Percentiles rank a stretch among this genome's conserved stretches.
phyloP scores from a whole-genome alignment of 2,113 vertebrate species.

The Sarotherodon lohbergeri region DNA sequence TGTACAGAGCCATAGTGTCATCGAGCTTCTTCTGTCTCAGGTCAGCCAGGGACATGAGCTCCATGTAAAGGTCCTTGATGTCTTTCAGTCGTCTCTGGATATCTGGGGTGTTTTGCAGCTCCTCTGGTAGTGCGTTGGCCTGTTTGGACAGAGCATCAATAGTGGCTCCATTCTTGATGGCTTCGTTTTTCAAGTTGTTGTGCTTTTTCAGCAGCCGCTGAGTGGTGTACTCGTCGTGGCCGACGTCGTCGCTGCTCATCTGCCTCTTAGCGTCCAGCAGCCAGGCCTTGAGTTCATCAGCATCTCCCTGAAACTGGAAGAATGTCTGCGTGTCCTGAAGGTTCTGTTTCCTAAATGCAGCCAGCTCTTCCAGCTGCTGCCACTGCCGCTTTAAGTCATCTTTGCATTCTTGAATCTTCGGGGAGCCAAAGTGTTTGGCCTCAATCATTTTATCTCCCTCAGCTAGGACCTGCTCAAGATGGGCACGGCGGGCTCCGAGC shows the following conservation, averaged over 20 bases:
- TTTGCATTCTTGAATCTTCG: conserved; percentile 73
- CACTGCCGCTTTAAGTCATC: conserved; percentile 77
- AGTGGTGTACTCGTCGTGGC: conserved; percentile 88
- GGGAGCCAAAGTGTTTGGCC: conserved; percentile 74
- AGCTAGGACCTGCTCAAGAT: conserved; percentile 73
- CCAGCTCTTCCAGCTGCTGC: conserved; percentile 89
- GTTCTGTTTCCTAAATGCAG: conserved; percentile 83
- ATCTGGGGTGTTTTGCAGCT: conserved; percentile 82
- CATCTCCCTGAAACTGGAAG: conserved; percentile 94
- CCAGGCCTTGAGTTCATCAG: conserved; percentile 85
- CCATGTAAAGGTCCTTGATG: conserved; percentile 79
- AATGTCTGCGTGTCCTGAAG: conserved; percentile 83
- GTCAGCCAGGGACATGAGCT: conserved; percentile 81
- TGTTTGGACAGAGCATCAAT: conserved; percentile 79
- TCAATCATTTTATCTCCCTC: conserved; percentile 78
- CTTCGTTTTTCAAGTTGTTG: conserved; percentile 78
- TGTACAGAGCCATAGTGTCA: conserved; percentile 87
- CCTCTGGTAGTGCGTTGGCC: conserved; percentile 80
- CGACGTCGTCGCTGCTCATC: conserved; percentile 79
- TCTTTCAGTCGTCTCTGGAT: conserved; percentile 78
- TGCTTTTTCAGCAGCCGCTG: conserved; percentile 83
- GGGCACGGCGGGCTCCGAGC: conserved; percentile 75
- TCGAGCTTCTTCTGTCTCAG: conserved; percentile 81
- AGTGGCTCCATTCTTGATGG: conserved; percentile 73
- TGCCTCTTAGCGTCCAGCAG: conserved; percentile 80